Evolutionary conservation across 2,888 invertebrate species (phyloP).

Genomic region (Drosophila austrosaltans): DNA sequence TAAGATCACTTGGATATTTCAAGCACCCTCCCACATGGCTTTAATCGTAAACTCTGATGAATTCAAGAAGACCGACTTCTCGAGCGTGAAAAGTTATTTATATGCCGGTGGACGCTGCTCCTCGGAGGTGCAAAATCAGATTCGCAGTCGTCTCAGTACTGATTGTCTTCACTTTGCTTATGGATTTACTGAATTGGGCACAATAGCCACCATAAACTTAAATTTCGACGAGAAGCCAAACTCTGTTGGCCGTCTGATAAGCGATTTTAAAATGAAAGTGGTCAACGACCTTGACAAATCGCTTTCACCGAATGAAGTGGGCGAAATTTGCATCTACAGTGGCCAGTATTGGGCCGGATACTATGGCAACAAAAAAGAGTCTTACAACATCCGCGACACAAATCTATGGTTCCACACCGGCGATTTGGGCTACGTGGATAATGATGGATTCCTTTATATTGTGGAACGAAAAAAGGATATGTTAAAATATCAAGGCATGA

Average conservation of each 20-base stretch:
- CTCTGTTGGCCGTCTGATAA: slow-evolving; percentile 70
- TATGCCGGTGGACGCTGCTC: slow-evolving; percentile 68
- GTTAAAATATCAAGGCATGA: slow-evolving; percentile 71
- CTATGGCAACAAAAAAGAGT: slow-evolving; percentile 69
- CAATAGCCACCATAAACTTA: slow-evolving; percentile 48
- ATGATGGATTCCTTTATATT: slow-evolving; percentile 74
- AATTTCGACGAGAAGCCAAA: slow-evolving; percentile 63
- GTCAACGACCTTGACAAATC: slow-evolving; percentile 59
- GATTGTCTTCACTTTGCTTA: slow-evolving; percentile 66
- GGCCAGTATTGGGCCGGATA: slow-evolving; percentile 77
- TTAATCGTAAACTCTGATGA: slow-evolving; percentile 54
- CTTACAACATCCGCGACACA: slow-evolving; percentile 59
- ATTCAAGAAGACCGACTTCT: slow-evolving; percentile 53
- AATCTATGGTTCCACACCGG: slow-evolving; percentile 79
- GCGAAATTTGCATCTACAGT: slow-evolving; percentile 71
- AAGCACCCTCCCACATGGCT: slow-evolving; percentile 66
- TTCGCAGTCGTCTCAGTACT: slow-evolving; percentile 56
- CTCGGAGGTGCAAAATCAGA: slow-evolving; percentile 51
- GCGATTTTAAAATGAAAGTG: slow-evolving; percentile 68
- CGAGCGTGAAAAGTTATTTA: slow-evolving; percentile 53
- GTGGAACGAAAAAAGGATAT: slow-evolving; percentile 79
- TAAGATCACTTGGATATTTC: slow-evolving; percentile 58
- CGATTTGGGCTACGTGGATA: slow-evolving; percentile 81
- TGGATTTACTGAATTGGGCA: slow-evolving; percentile 74
- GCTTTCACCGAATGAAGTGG: slow-evolving; percentile 68